Evolutionary conservation across 1,140 invertebrate genomes (phyloP).

Genomic region (Dreissena polymorpha): DNA sequence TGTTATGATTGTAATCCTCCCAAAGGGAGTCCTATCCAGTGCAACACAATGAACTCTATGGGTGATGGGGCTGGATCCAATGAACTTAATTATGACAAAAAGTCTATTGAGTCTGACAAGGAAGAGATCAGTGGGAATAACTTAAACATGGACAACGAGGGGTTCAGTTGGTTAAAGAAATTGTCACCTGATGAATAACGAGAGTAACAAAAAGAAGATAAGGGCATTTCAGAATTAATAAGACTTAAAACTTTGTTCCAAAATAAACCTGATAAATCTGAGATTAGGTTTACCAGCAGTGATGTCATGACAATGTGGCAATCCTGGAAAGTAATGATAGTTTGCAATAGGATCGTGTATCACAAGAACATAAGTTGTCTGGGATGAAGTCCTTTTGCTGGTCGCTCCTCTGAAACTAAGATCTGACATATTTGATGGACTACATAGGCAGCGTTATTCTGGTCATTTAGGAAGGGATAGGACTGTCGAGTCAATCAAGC

Average conservation of each 20-base stretch:
- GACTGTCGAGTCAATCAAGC: constrained; percentile 40
- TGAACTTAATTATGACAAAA: too few relatives aligned
- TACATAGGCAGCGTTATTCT: constrained; percentile 33
- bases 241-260: constrained; percentile 14
- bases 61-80: too few relatives aligned
- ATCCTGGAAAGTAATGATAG: constrained; percentile 13
- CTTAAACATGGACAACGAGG: not conserved
- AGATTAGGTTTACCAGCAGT: not conserved
- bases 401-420: constrained; percentile 36
- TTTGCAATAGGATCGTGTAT: constrained; percentile 9
- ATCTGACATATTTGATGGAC: constrained; percentile 27
- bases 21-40: too few relatives aligned
- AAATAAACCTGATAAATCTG: constrained; percentile 24
- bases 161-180: constrained; percentile 36
- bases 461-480: constrained; percentile 58
- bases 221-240: constrained; percentile 22
- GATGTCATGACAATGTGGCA: constrained; percentile 32
- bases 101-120: too few relatives aligned
- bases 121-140: too few relatives aligned
- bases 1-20: constrained; percentile 43
- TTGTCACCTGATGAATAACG: constrained; percentile 35
- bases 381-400: constrained; percentile 1
- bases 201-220: constrained; percentile 28
- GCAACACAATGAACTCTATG: too few relatives aligned
- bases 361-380: not conserved